Evolutionary conservation across 2,113 vertebrate genomes (phyloP).

Genomic region (Jacana jacana): DNA sequence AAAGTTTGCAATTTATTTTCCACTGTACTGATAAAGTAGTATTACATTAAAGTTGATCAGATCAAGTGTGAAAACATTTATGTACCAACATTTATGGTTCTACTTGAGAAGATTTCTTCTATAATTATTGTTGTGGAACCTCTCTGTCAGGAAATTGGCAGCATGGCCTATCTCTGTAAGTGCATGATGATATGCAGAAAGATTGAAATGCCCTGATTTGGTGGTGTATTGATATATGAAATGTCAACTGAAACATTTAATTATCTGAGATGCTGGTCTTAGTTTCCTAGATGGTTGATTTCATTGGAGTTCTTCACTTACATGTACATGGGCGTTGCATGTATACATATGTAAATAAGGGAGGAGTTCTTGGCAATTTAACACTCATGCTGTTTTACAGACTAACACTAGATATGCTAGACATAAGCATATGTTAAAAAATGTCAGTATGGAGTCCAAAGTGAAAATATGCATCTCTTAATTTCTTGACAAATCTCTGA

Average conservation of each 20-base stretch:
- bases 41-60: neutral
- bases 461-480: conserved; percentile 4
- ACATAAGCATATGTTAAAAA: conserved; percentile 59
- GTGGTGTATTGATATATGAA: neutral
- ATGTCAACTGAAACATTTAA: neutral
- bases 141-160: neutral
- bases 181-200: neutral
- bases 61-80: neutral
- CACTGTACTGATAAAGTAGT: neutral
- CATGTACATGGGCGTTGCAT: neutral
- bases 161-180: neutral
- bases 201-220: neutral
- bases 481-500: conserved; percentile 9
- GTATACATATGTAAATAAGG: neutral
- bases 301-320: neutral
- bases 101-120: neutral
- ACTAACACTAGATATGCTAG: conserved; percentile 9
- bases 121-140: neutral
- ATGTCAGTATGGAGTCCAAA: conserved; percentile 11
- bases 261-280: neutral
- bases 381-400: conserved; percentile 13
- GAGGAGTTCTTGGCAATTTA: neutral
- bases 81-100: neutral
- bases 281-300: neutral
- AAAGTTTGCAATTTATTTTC: neutral